A percentile compares a stretch with the other conserved stretches of the same genome.
These are phyloP conservation scores for Myotis brandtii DNA, from an alignment of 2,113 vertebrate genomes.

Conservation along the genomic window DNA sequence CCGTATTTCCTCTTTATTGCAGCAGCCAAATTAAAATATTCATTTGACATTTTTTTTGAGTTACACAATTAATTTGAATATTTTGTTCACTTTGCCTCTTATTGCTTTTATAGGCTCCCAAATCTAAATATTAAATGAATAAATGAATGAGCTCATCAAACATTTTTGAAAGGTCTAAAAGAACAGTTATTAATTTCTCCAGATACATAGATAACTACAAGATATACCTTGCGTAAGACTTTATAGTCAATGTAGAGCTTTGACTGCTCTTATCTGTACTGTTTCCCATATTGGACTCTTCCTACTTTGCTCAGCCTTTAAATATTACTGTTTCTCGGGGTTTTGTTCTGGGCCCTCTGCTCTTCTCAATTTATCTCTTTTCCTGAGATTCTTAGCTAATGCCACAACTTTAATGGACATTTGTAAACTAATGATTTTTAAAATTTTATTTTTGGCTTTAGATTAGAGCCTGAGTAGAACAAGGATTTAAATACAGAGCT, in stretches of 20 bases:
- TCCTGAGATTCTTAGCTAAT: not conserved
- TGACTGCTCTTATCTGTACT: not conserved
- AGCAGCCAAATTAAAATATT: constrained; percentile 2
- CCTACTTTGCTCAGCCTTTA: not conserved
- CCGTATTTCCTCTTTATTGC: not conserved
- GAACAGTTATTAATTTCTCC: not conserved
- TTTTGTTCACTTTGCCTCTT: not conserved
- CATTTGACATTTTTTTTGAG: not conserved
- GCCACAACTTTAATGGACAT: not conserved
- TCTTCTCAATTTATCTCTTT: not conserved
- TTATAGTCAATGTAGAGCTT: not conserved
- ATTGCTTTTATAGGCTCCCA: not conserved
- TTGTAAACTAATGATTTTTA: constrained; percentile 13
- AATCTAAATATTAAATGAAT: not conserved
- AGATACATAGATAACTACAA: not conserved
- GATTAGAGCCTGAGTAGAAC: not conserved
- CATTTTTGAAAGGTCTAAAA: constrained; percentile 16
- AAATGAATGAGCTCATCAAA: not conserved
- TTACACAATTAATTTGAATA: constrained; percentile 15
- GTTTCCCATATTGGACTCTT: not conserved
- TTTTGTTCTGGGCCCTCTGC: not conserved
- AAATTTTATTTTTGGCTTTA: constrained; percentile 15
- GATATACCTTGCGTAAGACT: not conserved
- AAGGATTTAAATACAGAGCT: constrained; percentile 20
- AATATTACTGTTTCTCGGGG: not conserved